Percentiles rank a stretch among this genome's conserved stretches.
Conservation (phyloP, 2,888 invertebrate species). For the Habroteleia sp. region DNA sequence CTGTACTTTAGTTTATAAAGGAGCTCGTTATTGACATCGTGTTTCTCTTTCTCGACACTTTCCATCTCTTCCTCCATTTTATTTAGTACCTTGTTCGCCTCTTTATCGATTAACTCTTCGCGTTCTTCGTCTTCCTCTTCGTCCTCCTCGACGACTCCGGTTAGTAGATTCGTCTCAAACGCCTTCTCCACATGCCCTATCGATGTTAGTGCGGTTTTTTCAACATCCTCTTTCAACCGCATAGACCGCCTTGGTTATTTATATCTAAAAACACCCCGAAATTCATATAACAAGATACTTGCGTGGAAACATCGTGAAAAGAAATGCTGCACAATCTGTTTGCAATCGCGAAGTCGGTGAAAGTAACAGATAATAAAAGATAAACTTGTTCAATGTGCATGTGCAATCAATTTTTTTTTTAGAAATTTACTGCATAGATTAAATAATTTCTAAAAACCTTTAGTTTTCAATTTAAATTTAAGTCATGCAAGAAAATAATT, state of each 20-base stretch:
- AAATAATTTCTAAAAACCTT: no score
- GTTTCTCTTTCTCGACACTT: constrained; percentile 51
- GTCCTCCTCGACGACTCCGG: constrained; percentile 72
- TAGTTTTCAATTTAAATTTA: no score
- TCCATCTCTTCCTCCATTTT: constrained; percentile 66
- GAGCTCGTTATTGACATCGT: constrained; percentile 65
- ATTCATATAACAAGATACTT: neutral
- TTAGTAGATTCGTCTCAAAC: constrained; percentile 70
- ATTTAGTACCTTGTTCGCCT: constrained; percentile 50
- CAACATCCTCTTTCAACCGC: constrained; percentile 72
- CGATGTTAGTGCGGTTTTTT: constrained; percentile 49
- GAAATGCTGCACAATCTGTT: no score
- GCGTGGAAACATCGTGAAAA: neutral
- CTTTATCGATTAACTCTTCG: constrained; percentile 9
- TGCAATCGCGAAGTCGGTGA: no score
- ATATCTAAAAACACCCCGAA: constrained; percentile 68
- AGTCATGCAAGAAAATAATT: no score
- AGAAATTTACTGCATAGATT: no score
- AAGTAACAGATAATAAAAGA: no score
- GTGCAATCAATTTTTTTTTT: no score
- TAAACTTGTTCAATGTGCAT: no score
- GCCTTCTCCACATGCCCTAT: constrained; percentile 65
- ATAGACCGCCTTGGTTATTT: constrained; percentile 78
- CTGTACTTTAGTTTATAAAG: constrained; percentile 72
- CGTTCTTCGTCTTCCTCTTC: constrained; percentile 66